Evolutionary conservation across 2,113 vertebrate species (phyloP), one percentile per base, ranked within the genome.

Genomic region (Ariopsis seemanni): DNA sequence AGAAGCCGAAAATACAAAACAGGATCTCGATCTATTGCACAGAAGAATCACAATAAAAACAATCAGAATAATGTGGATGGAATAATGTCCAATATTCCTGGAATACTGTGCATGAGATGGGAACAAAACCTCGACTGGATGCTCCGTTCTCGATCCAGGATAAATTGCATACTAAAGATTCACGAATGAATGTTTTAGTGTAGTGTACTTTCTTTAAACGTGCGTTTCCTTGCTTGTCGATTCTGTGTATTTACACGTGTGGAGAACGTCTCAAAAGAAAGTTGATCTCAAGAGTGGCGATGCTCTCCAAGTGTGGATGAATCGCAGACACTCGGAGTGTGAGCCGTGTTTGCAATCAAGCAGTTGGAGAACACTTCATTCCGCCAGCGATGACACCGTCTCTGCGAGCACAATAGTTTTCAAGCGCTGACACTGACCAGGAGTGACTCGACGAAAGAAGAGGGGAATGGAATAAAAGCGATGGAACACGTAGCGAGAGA

Each of bases 401-500:
- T 93, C 93, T 72, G 30, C 91, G 94, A 91, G 95, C 96, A 97
- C 97, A 97, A 97, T 96, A 96, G 97, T 95, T 95, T 95, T 95
- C 90, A 88, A 92, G 94, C 92, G 93, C 92, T 96, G 96, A 97
- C 95, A 95, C 87, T 92, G 94, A 95, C 95, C 95, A 94, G 95
- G 95, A 96, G 97, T 95, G 96, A 97, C 96, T 95, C 95, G 95
- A 96, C 89, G 96, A 96, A 95, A 95, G 95, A 95, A 93, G 93
- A 75, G 80, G 53, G 74, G 88, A 87, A 94, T 93, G 83, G 92
- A 94, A 93, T 93, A 93, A 90, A 91, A 90, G 65, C 55, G 22
- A 84, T 30, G 82, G 71, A 94, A 91, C 82, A 92, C 93, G 92
- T 92, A 93, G 88, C 34, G 9, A 57, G 82, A 71, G 74, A 83